Conservation (phyloP, 2,888 invertebrate genomes). For the Sesia bembeciformis region DNA sequence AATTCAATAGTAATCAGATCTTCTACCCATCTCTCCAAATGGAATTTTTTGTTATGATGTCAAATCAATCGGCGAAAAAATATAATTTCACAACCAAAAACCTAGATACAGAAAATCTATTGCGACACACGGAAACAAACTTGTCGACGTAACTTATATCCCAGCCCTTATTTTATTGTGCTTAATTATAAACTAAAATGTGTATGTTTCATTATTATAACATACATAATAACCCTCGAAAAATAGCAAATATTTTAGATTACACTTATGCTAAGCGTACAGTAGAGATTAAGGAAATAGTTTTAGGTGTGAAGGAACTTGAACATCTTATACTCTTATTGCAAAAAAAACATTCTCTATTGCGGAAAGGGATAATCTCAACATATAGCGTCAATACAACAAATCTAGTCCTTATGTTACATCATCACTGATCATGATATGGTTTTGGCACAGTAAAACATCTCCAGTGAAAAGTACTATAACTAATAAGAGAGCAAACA, state of each 20-base stretch:
- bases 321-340: slow-evolving; percentile 22
- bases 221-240: slow-evolving; percentile 62
- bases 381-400: neutral
- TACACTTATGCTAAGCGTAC: slow-evolving; percentile 42
- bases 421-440: slow-evolving; percentile 61
- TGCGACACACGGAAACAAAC: neutral
- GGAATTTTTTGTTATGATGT: slow-evolving; percentile 19
- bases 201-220: slow-evolving; percentile 38
- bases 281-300: slow-evolving; percentile 35
- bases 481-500: slow-evolving; percentile 33
- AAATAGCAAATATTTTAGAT: slow-evolving; percentile 63
- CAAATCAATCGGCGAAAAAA: slow-evolving; percentile 17
- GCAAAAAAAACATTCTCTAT: slow-evolving; percentile 3
- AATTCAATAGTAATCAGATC: slow-evolving; percentile 61
- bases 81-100: slow-evolving; percentile 35
- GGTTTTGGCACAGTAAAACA: slow-evolving; percentile 40
- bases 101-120: slow-evolving; percentile 4
- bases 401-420: slow-evolving; percentile 13
- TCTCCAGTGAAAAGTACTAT: slow-evolving; percentile 1
- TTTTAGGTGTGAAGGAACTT: slow-evolving; percentile 56
- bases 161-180: slow-evolving; percentile 65
- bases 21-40: slow-evolving; percentile 34
- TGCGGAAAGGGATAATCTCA: slow-evolving; percentile 1
- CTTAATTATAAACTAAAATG: slow-evolving; percentile 47
- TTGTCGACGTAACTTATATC: slow-evolving; percentile 42